A percentile compares a stretch with the other conserved stretches of the same genome.
Evolutionary conservation across 2,797 vertebrate genomes (phyloP).

Genomic region (Poecilia velifera): DNA sequence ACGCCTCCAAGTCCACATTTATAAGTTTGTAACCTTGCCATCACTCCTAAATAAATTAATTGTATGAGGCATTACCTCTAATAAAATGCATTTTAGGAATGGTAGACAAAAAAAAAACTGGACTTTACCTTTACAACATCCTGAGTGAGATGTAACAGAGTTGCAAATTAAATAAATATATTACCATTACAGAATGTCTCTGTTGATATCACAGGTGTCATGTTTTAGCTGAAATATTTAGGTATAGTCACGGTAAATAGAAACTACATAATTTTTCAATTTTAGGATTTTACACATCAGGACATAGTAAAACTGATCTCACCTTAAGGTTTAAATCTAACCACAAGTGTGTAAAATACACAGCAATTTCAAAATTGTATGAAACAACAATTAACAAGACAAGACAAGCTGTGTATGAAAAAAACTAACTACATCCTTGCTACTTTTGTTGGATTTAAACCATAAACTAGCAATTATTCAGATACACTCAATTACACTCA

Average conservation of each 20-base stretch:
- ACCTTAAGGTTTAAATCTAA: background rate
- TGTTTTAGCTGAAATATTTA: constrained; percentile 2
- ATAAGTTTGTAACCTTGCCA: constrained; percentile 73
- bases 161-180: constrained; percentile 21
- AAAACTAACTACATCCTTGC: background rate
- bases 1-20: constrained; percentile 70
- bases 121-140: constrained; percentile 21
- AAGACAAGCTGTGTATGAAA: background rate
- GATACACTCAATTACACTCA: background rate
- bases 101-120: constrained; percentile 15
- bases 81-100: constrained; percentile 65
- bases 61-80: constrained; percentile 54
- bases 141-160: constrained; percentile 32
- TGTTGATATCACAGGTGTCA: background rate
- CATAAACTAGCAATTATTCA: background rate
- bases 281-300: background rate
- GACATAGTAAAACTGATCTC: background rate
- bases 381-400: background rate
- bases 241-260: background rate
- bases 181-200: constrained; percentile 2
- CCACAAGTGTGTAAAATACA: background rate
- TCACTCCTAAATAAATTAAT: constrained; percentile 72
- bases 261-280: background rate
- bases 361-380: background rate
- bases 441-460: background rate